Evolutionary conservation across 2,888 invertebrate species (phyloP).

Genomic region (Acanthosepion lycidas): DNA sequence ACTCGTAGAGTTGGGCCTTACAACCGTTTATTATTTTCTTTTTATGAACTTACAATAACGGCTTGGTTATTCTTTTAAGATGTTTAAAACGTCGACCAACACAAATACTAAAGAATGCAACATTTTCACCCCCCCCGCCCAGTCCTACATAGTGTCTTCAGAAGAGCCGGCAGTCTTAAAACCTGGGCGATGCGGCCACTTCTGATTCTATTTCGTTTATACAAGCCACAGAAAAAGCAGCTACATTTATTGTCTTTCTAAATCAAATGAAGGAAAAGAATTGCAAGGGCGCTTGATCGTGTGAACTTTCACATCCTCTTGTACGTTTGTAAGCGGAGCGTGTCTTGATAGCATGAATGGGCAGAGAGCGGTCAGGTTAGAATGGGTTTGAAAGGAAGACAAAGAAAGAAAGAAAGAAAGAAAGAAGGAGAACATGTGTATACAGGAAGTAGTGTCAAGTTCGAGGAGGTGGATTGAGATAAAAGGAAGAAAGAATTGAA

Average conservation of each 20-base stretch:
- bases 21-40: no score
- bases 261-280: neutral
- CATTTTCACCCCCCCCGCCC: no score
- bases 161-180: neutral
- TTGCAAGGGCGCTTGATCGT: neutral
- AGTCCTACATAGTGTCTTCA: no score
- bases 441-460: no score
- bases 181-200: neutral
- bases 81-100: no score
- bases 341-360: neutral
- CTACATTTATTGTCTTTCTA: neutral
- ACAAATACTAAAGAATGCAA: no score
- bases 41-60: no score
- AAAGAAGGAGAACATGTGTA: neutral
- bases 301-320: slow-evolving; percentile 16
- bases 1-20: no score
- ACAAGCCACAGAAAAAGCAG: no score
- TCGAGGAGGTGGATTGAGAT: no score
- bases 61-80: no score
- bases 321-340: neutral
- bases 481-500: no score
- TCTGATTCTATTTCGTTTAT: neutral
- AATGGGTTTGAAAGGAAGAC: neutral
- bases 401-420: neutral
- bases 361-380: neutral